A percentile compares a stretch with the other conserved stretches of the same genome.
These are phyloP conservation scores for Falco rusticolus DNA, from an alignment of 2,797 vertebrate genomes.

Conservation along the genomic window DNA sequence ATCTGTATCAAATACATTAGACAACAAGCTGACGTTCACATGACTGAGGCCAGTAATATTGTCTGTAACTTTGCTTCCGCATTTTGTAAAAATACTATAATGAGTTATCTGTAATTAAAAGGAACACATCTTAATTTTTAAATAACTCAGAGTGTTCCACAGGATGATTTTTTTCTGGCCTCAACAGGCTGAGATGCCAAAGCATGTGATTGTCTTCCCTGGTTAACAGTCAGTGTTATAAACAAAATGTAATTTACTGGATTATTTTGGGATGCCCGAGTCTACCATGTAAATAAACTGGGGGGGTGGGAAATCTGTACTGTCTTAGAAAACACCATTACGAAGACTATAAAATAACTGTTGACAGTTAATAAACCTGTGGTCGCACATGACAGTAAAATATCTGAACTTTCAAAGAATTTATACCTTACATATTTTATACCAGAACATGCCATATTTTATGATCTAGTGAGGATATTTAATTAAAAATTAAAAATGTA, in stretches of 20 bases:
- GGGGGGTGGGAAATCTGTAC: neutral
- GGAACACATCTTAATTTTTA: neutral
- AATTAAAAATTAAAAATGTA: slow-evolving; percentile 5
- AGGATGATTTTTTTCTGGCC: neutral
- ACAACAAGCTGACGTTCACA: neutral
- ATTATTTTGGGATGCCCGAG: neutral
- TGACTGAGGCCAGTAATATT: neutral
- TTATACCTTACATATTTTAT: neutral
- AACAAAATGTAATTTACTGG: neutral
- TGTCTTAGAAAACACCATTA: slow-evolving; percentile 24
- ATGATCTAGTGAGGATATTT: neutral
- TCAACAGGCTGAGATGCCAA: neutral
- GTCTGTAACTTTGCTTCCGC: neutral
- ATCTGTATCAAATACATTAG: neutral
- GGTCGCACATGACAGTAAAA: neutral
- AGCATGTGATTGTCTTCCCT: neutral
- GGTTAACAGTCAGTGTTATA: neutral
- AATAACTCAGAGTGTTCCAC: neutral
- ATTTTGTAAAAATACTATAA: neutral
- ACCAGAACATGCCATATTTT: neutral
- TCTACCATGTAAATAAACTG: neutral
- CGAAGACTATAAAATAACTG: slow-evolving; percentile 35
- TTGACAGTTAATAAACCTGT: slow-evolving; percentile 57
- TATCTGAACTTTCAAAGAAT: slow-evolving; percentile 12
- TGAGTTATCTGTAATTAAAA: neutral